These are phyloP conservation scores for Plotosus lineatus DNA, from an alignment of 2,113 vertebrate genomes.

Conservation along the genomic window DNA sequence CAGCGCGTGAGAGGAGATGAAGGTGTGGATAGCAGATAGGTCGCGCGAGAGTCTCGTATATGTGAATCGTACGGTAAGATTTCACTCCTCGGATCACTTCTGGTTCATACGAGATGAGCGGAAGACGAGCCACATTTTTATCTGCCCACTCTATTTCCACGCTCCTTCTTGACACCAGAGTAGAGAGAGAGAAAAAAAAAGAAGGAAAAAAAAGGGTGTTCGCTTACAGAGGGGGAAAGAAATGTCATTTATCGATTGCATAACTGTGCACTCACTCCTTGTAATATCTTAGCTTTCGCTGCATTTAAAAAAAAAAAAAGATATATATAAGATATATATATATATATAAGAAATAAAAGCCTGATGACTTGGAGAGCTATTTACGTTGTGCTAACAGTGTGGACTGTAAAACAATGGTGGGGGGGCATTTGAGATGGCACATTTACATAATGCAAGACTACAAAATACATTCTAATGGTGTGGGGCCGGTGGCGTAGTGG, in stretches of 20 bases:
- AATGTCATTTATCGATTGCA: conserved; percentile 13
- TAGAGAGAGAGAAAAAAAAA: not conserved
- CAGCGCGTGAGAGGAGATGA: conserved; percentile 43
- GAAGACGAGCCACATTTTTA: conserved; percentile 31
- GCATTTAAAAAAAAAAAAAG: no score
- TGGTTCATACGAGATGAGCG: conserved; percentile 34
- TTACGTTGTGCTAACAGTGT: conserved; percentile 39
- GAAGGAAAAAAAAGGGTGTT: conserved; percentile 35
- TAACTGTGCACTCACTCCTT: conserved; percentile 18
- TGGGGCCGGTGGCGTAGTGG: no score
- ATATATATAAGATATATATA: no score
- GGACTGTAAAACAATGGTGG: conserved; percentile 46
- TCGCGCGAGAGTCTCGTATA: conserved; percentile 33
- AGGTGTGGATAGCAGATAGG: conserved; percentile 20
- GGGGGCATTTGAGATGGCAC: conserved; percentile 43
- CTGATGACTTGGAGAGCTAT: not conserved
- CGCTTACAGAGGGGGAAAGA: conserved; percentile 5
- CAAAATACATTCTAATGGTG: no score
- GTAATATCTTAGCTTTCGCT: conserved; percentile 32
- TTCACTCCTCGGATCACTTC: conserved; percentile 14
- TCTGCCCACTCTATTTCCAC: conserved; percentile 40
- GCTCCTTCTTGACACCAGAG: conserved; percentile 29
- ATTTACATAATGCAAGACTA: conserved; percentile 45
- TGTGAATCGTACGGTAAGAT: not conserved
- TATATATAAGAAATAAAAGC: not conserved